Conservation (phyloP, 1,140 invertebrate genomes). For the Lepidurus packardi region DNA sequence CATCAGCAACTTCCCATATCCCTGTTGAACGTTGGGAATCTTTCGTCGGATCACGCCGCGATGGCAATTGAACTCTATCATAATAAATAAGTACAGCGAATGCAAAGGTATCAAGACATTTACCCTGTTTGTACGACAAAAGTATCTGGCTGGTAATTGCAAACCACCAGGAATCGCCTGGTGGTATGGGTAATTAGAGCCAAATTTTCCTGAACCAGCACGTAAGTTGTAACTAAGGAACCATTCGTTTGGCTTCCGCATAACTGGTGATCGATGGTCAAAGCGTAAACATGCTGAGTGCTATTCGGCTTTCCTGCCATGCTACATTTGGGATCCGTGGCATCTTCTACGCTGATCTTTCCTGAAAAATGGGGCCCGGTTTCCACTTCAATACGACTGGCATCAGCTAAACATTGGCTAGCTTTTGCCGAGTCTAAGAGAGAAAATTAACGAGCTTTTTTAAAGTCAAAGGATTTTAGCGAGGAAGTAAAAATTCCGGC, state of each 20-base stretch:
- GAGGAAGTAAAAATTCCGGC: neutral
- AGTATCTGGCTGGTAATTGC: slow-evolving; percentile 70
- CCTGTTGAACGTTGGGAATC: neutral
- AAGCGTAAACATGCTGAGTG: slow-evolving; percentile 60
- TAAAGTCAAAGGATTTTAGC: slow-evolving; percentile 31
- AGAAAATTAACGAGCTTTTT: neutral
- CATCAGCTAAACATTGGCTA: slow-evolving; percentile 65
- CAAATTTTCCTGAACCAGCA: slow-evolving; percentile 71
- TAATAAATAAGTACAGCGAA: neutral
- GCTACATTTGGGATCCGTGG: slow-evolving; percentile 40
- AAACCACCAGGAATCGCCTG: slow-evolving; percentile 67
- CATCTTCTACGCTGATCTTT: slow-evolving; percentile 60
- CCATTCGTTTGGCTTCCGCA: slow-evolving; percentile 70
- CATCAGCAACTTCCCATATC: neutral
- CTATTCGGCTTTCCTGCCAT: slow-evolving; percentile 45
- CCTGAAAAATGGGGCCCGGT: slow-evolving; percentile 70
- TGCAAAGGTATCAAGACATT: neutral
- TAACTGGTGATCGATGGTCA: slow-evolving; percentile 64
- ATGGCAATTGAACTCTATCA: neutral
- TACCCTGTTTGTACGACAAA: slow-evolving; percentile 67
- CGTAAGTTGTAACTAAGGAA: slow-evolving; percentile 65
- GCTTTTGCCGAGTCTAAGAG: slow-evolving; percentile 66
- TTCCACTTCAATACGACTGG: slow-evolving; percentile 69
- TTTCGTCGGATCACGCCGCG: neutral
- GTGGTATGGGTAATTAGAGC: slow-evolving; percentile 74